phyloP scores from a whole-genome alignment of 1,140 invertebrate species.

The Pentalonia nigronervosa region DNA sequence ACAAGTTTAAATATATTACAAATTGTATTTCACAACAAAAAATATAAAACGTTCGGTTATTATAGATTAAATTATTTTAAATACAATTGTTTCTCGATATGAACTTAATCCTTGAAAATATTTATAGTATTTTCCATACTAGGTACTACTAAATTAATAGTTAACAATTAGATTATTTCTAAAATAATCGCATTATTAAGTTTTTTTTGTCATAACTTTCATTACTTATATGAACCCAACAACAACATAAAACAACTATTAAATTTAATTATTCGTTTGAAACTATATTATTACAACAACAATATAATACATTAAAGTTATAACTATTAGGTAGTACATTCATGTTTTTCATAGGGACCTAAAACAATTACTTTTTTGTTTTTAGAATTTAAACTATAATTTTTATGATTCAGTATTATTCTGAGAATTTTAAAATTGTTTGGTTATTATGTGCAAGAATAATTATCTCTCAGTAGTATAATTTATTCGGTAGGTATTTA shows the following conservation, averaged over 20 bases:
- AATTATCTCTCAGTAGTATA: not conserved
- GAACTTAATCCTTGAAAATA: not conserved
- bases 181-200: not conserved
- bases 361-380: not conserved
- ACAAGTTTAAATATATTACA: not conserved
- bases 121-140: not conserved
- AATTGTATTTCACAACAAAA: no score
- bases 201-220: not conserved
- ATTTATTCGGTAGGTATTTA: not conserved
- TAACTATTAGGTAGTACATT: not conserved
- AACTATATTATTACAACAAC: not conserved
- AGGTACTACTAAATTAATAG: not conserved
- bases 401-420: not conserved
- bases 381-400: not conserved
- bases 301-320: not conserved
- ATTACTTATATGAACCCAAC: not conserved
- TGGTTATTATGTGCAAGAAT: not conserved
- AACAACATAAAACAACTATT: not conserved
- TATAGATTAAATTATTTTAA: not conserved
- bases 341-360: not conserved
- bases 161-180: not conserved
- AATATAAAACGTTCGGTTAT: no score
- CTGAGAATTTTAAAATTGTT: not conserved
- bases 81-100: not conserved
- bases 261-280: constrained; percentile 11